Evolutionary conservation across 2,888 invertebrate species (phyloP).

Genomic region (Schizaphis graminum): DNA sequence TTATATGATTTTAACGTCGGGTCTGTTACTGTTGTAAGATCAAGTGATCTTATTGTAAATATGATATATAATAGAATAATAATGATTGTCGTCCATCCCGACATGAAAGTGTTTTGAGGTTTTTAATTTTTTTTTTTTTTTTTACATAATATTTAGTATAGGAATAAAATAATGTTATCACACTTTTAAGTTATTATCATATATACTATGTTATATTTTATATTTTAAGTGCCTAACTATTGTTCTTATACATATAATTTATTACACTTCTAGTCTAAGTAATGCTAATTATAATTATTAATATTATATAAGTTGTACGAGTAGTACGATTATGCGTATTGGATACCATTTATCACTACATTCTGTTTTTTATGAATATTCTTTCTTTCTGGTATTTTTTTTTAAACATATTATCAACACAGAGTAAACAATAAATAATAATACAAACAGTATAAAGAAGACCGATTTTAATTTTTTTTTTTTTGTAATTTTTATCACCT

Average conservation of each 20-base stretch:
- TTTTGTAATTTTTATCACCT: no score
- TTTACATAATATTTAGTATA: not conserved
- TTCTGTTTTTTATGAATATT: not conserved
- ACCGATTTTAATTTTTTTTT: not conserved
- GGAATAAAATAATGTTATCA: not conserved
- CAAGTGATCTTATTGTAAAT: not conserved
- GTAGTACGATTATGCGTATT: not conserved
- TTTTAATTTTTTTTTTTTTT: not conserved
- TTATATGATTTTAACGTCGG: not conserved
- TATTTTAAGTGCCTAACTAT: not conserved
- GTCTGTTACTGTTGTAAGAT: not conserved
- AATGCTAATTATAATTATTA: not conserved
- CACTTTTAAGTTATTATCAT: not conserved
- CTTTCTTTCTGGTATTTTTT: not conserved
- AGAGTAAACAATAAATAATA: not conserved
- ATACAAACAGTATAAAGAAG: not conserved
- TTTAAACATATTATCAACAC: not conserved
- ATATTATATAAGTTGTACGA: not conserved
- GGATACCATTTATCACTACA: not conserved
- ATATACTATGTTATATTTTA: not conserved
- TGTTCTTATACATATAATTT: not conserved
- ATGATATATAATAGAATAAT: not conserved
- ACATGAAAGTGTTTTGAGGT: not conserved
- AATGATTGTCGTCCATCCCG: not conserved
- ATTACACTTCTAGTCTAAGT: not conserved